Conservation (phyloP, 2,797 vertebrate species). For the Bucorvus abyssinicus region DNA sequence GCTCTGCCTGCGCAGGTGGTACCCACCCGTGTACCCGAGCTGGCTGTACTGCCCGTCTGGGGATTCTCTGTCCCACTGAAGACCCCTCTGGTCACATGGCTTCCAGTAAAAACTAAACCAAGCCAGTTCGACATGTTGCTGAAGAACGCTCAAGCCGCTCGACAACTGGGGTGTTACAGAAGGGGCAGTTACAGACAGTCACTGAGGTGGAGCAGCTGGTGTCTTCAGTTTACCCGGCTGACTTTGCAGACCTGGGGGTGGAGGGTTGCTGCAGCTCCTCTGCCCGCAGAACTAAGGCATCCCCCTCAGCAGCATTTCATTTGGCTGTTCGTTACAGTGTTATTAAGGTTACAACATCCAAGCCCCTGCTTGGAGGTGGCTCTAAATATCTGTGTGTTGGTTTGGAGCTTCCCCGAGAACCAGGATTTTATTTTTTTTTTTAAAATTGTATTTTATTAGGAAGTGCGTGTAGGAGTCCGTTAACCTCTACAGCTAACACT, state of each 20-base stretch:
- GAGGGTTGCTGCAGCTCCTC: not conserved
- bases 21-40: not conserved
- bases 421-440: not conserved
- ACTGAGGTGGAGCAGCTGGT: not conserved
- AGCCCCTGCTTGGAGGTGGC: not conserved
- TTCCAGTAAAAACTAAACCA: not conserved
- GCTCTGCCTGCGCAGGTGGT: not conserved
- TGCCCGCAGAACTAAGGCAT: not conserved
- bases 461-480: not conserved
- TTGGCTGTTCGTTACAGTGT: not conserved
- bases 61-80: not conserved
- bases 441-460: not conserved
- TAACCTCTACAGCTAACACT: slow-evolving; percentile 19
- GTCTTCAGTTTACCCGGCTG: not conserved
- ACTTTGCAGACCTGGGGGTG: not conserved
- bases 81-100: not conserved
- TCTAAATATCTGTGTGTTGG: not conserved
- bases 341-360: not conserved
- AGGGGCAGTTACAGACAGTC: not conserved
- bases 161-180: not conserved
- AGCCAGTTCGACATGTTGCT: not conserved
- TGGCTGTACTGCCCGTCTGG: not conserved
- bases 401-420: not conserved
- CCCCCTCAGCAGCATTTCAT: not conserved
- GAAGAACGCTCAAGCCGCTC: not conserved